Percentiles rank a stretch among this genome's conserved stretches.
phyloP scores from a whole-genome alignment of 2,113 vertebrate genomes.

The Rattus rattus region DNA sequence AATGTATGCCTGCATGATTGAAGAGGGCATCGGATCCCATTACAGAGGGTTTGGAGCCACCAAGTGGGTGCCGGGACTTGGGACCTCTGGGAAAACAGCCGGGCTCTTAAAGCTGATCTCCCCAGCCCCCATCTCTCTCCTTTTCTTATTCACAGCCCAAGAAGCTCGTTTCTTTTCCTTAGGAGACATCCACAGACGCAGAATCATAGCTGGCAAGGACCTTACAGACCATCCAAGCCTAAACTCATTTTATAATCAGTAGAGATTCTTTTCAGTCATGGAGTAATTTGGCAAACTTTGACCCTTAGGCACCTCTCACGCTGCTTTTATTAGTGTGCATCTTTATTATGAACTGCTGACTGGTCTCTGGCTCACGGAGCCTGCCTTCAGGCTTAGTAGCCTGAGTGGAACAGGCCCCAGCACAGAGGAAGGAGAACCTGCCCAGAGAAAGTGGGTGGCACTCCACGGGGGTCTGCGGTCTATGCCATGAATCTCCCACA shows the following conservation, averaged over 20 bases:
- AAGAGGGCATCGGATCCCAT: not conserved
- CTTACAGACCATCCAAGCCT: not conserved
- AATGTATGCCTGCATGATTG: not conserved
- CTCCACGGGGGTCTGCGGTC: not conserved
- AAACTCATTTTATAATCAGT: slow-evolving; percentile 45
- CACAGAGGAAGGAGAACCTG: slow-evolving; percentile 51
- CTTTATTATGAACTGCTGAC: slow-evolving; percentile 48
- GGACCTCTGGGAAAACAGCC: not conserved
- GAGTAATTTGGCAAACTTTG: slow-evolving; percentile 33
- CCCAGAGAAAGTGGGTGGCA: slow-evolving; percentile 29
- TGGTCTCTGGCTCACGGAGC: slow-evolving; percentile 51
- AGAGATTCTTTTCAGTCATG: slow-evolving; percentile 50
- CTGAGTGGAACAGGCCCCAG: slow-evolving; percentile 26
- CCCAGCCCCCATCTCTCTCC: not conserved
- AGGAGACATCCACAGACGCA: not conserved
- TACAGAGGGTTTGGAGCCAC: not conserved
- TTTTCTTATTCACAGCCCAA: not conserved
- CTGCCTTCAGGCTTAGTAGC: slow-evolving; percentile 48
- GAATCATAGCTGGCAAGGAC: not conserved
- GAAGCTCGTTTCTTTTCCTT: slow-evolving; percentile 46
- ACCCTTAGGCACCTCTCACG: not conserved
- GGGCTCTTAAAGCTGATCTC: not conserved
- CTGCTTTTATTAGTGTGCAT: not conserved
- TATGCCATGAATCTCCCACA: slow-evolving; percentile 14
- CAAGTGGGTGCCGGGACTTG: not conserved